A percentile compares a stretch with the other conserved stretches of the same genome.
These are phyloP conservation scores for Rhinophrynus dorsalis DNA, from an alignment of 2,797 vertebrate genomes.

Conservation along the genomic window DNA sequence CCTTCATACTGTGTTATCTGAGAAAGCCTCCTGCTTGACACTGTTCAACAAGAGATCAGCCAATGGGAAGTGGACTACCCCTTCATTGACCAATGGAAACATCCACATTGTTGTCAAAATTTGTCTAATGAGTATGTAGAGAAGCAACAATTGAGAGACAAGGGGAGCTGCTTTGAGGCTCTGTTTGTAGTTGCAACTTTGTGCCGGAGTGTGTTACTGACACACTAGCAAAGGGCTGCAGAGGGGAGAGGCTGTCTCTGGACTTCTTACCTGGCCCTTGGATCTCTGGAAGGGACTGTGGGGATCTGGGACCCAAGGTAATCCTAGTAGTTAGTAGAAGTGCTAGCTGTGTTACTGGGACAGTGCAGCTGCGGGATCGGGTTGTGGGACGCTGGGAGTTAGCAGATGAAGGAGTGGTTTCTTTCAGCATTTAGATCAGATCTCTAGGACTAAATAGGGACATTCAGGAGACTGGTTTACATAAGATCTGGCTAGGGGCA, in stretches of 20 bases:
- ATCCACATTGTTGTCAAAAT: conserved; percentile 98
- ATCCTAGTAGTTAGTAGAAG: too few relatives aligned
- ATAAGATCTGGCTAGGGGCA: too few relatives aligned
- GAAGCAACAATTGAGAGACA: conserved; percentile 90
- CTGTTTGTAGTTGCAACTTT: conserved; percentile 83
- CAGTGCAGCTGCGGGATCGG: too few relatives aligned
- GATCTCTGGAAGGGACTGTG: not conserved
- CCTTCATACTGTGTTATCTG: conserved; percentile 78
- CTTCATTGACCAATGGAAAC: conserved; percentile 88
- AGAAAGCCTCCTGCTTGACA: conserved; percentile 84
- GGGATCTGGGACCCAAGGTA: conserved; percentile 24
- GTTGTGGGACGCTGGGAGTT: not conserved
- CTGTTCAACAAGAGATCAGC: conserved; percentile 80
- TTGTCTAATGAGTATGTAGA: conserved; percentile 95
- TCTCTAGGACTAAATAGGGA: too few relatives aligned
- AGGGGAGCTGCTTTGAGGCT: conserved; percentile 65
- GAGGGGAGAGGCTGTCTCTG: conserved; percentile 32
- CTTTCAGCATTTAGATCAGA: too few relatives aligned
- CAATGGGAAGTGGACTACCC: conserved; percentile 87
- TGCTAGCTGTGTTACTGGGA: too few relatives aligned
- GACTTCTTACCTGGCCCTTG: not conserved
- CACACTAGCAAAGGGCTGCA: conserved; percentile 67
- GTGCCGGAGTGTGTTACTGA: conserved; percentile 77
- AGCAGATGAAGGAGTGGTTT: too few relatives aligned
- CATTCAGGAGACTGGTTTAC: too few relatives aligned